Base-by-base conservation (phyloP, 2,113 vertebrate genomes). In the Chamaetylas fuelleborni region DNA sequence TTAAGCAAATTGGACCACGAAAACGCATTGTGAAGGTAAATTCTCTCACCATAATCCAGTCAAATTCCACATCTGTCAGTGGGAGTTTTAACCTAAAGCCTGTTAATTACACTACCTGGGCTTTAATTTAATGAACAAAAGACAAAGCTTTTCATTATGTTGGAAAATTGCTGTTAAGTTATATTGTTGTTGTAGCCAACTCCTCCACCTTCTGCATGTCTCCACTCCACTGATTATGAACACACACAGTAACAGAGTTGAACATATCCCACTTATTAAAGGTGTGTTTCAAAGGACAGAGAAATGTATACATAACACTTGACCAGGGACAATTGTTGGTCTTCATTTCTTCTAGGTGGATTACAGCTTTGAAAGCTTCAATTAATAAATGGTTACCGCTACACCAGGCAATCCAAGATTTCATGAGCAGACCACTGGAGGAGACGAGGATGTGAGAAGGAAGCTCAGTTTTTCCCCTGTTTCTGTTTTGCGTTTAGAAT, bases 311-410 rank as follows among this genome's bases (percentile, higher is more conserved):
- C 7, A 15, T 58, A 34, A 76, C 19, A 57, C 26, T 77, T 60
- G 36, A 48, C 38, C 47, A 71, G 14, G 88, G 54, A 51, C 24
- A 72, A 31, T 5, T 76, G 26, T 50, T 80, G n/a, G 26, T 86
- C 57, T 54, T 93, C 34, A n/a, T 94, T 94, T 90, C 58, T 96
- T 92, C 42, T 95, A 99, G 99, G 70, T 99, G 99, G 99, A 99
- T 99, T 81, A 94, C 97, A 81, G 98, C 98, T 70, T 95, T 99
- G 90, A 98, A 97, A 97, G 93, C 97, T 13, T 99, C 99, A 18
- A 98, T 99, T 94, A 98, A 97, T 81, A 99, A 99, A 95, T 99
- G 99, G 99, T 81, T 99, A 86, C 99, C 98, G 54, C 95, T 99
- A 47, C 98, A 99, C 77, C 98, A 98, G 81, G 98, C 98, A 73